Base-by-base conservation (phyloP, 2,888 invertebrate species). In the Oscheius sp. region DNA sequence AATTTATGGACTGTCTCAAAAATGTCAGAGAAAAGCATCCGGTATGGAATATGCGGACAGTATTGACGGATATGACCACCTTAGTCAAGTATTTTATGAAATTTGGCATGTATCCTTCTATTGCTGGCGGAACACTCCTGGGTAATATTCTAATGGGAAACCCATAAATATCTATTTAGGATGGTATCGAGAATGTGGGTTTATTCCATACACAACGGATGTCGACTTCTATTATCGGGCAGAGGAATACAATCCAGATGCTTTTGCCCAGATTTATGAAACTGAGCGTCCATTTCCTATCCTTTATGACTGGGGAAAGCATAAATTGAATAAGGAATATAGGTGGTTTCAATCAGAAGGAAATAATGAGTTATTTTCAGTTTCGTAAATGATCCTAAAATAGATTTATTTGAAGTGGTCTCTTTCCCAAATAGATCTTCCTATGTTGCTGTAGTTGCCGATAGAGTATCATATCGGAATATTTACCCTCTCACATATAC, bases 171-270 rank as follows among this genome's bases (percentile, higher is more conserved):
- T n/a, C n/a, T 12, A 49, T 64, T 16, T 18, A 68, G 73, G 77
- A n/a, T 77, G 77, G 77, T 77, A 75, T 45, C 56, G 78, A 12
- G 78, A 78, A 46, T 78, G 76, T 25, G 69, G 73, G 9, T 64
- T 78, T 0, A 78, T 78, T 18, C 76, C 78, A 2, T 75, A 76
- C 69, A 78, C 78, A 5, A 5, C 0, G 0, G 78, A 79, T 45
- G 74, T 79, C 73, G 79, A 79, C 29, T 7, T 79, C 1, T 52
- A 68, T 1, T 53, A 75, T 12, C 63, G 73, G 16, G 35, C 56
- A 1, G 74, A 75, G 12, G 49, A 75, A 16, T 75, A 45, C 18
- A 75, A 75, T 49, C 64, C 68, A 0, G 63, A 52, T 13, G 61
- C 76, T 49, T 12, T 76, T 21, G 70, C 2, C 2, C 13, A 5